Evolutionary conservation across 1,140 invertebrate genomes (phyloP), one percentile per base, ranked within the genome.

Genomic region (Brachionus paranguensis): DNA sequence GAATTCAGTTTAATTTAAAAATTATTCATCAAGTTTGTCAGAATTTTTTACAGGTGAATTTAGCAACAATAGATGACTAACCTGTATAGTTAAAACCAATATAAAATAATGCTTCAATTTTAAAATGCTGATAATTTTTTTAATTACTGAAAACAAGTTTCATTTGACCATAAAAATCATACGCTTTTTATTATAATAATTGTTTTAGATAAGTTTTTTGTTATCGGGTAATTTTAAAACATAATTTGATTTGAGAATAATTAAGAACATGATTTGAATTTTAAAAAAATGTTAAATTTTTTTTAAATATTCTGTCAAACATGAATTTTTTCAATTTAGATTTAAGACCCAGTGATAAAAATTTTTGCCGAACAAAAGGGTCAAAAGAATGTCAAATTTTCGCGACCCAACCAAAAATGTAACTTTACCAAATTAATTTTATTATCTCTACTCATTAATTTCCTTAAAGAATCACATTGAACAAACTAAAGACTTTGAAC

Each of bases 401-500:
- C 20, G 33, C 37, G 78, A 81, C 17, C 78, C 78, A 1, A 47
- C 53, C 8, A 55, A 17, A n/a, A 43, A 37, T 20, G 78, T 79
- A 79, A 70, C 2, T 20, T 5, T 17, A 43, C 17, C 43, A 74
- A 45, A 74, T 76, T 2, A 27, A 50, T 76, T 76, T 24, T 50
- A 20, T 11, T 20, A 10, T 20, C 4, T 50, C 2, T 76, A 2
- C 4, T 45, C 17, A 81, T 37, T 64, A 2, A n/a, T 64, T 37
- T n/a, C 33, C 43, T 37, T 3, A 10, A 33, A 81, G 78, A 37
- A 37, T 14, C 60, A 81, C 17, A 7, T 43, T 60, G 78, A 81
- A 45, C 78, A 81, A 81, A 81, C 11, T 8, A 84, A 88, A 65
- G 96, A 97, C 89, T 98, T 97, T 90, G 96, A 98, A 92, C 95